Base-by-base conservation (phyloP, 2,113 vertebrate genomes). In the Nannobrachium achirus region DNA sequence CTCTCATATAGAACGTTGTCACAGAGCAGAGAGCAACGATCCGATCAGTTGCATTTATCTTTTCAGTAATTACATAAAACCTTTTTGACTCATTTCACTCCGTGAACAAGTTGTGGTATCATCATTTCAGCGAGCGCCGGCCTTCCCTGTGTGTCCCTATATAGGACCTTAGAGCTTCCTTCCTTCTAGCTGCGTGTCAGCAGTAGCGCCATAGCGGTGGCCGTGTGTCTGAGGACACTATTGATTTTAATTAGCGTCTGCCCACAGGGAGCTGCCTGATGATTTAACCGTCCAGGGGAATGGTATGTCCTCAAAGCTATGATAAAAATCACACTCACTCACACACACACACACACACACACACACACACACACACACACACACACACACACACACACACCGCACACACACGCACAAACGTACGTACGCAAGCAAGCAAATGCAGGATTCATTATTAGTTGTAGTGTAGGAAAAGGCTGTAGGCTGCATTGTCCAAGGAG, bases 221-320 rank as follows among this genome's bases (percentile, higher is more conserved):
- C 18, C 18, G 10, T 59, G 40, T 44, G 49, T 81, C 82, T 80
- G 89, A 96, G 94, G 94, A 95, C 94, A 94, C 94, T 98, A 98
- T 99, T 98, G 97, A 99, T 99, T 98, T 98, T 98, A 98, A 99
- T 98, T 98, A 98, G 92, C 76, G 91, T 93, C 93, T 94, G 94
- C 96, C 97, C 95, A 93, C 93, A 93, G 95, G 94, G 95, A 95
- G 94, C 94, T 89, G 92, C 86, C 93, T 95, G 95, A 95, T 97
- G 96, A 94, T 95, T 96, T 95, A 94, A 93, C 90, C 79, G 85
- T 68, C 89, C 92, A 89, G 87, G 86, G 92, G 90, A 91, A 90
- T 76, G 90, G 91, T 91, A 93, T 95, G 88, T 86, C 95, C 95
- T 95, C 92, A 92, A 94, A 93, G 90, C 89, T 89, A 92, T 94